Conservation (phyloP, 2,113 vertebrate species). For the Heloderma charlesbogerti region DNA sequence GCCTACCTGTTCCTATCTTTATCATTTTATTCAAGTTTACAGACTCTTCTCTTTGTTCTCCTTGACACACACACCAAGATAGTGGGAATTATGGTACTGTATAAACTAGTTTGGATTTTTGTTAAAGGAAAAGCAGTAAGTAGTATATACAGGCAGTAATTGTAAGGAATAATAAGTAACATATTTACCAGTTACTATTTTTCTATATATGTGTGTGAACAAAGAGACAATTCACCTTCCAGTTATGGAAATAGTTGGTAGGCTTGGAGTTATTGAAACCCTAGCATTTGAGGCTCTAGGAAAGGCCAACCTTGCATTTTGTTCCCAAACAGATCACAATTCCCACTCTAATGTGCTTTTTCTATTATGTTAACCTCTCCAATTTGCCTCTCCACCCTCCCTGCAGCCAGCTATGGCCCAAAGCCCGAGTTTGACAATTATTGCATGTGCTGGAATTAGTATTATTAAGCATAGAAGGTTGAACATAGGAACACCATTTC, state of each 20-base stretch:
- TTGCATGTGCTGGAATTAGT: neutral
- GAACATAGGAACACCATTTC: neutral
- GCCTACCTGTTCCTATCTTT: neutral
- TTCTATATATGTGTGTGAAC: neutral
- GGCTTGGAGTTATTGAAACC: neutral
- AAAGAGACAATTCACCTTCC: neutral
- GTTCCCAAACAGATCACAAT: neutral
- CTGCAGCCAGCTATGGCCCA: neutral
- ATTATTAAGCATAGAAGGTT: neutral
- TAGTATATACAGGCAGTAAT: neutral
- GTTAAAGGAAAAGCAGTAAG: neutral
- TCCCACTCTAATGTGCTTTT: neutral
- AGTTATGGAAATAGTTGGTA: neutral
- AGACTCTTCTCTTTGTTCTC: neutral
- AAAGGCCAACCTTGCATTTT: neutral
- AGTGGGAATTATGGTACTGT: neutral
- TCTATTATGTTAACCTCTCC: neutral
- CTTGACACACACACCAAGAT: neutral
- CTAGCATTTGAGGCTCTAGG: neutral
- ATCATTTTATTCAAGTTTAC: neutral
- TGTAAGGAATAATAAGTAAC: neutral
- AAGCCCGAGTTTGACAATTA: neutral
- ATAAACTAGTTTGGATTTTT: neutral
- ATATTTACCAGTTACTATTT: neutral
- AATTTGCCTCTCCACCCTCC: neutral